Evolutionary conservation across 2,797 vertebrate species (phyloP), one percentile per base, ranked within the genome.

Genomic region (Halcyon chelicuti): DNA sequence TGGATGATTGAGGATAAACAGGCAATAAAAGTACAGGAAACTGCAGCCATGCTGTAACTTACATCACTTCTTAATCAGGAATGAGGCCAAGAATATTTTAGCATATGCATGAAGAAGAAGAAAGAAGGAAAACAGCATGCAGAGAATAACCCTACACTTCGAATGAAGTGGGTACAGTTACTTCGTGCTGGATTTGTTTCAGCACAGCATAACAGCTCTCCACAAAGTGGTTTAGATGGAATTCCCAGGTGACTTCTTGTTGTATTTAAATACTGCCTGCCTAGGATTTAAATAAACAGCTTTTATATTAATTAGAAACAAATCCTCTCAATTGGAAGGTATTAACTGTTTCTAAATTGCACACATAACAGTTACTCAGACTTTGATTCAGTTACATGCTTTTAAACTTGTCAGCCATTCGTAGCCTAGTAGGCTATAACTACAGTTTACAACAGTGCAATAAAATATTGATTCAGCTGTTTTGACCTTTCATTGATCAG

Each of bases 231-330:
- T 95, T 91, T 95, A 75, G 83, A 86, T 75, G 47, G 67, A 91
- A 96, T 86, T 95, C 92, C 90, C 86, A 95, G 88, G 95, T 95
- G 93, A 97, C 70, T 94, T 71, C 25, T 81, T 93, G 77, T 83
- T 89, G 63, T 75, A 85, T 93, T 96, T 96, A 96, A 96, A 92
- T 90, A 84, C 75, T 73, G 89, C 58, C 90, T 91, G 76, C 88
- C 70, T 88, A 86, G 67, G 88, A 96, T 90, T 94, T 92, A 91
- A 96, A 93, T 91, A 96, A 97, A 97, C 84, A 96, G 86, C 88
- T 96, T 95, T 94, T 87, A 91, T 85, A 88, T 82, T 84, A 96
- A 96, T 96, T 94, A 96, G 94, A 97, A 95, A 94, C 73, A 96
- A 96, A 96, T 96, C 88, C 75, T 90, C 92, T 94, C 86, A 90